Percentiles rank a stretch among this genome's conserved stretches.
Conservation (phyloP, 2,113 vertebrate species). For the Datnioides undecimradiatus region DNA sequence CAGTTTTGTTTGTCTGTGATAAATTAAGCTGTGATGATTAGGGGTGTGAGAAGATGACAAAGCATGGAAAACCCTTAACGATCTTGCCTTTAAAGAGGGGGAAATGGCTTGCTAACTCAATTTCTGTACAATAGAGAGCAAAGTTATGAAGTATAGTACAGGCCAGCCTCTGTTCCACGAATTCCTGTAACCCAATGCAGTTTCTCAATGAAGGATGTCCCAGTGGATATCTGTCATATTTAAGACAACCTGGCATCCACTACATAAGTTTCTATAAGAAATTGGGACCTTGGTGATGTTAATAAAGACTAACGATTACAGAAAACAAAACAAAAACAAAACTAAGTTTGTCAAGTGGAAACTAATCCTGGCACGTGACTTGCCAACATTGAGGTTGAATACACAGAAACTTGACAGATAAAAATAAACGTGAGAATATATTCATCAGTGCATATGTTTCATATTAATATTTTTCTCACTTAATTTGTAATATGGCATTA, state of each 20-base stretch:
- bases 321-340: too few species aligned
- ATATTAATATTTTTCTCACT: too few species aligned
- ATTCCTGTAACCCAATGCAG: neutral
- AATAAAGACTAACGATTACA: too few species aligned
- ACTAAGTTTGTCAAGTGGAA: too few species aligned
- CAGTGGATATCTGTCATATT: neutral
- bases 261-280: neutral
- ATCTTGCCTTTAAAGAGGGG: neutral
- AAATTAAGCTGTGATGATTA: conserved; percentile 9
- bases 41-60: conserved; percentile 14
- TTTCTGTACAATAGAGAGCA: neutral
- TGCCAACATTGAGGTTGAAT: too few species aligned
- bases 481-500: too few species aligned
- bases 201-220: neutral
- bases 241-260: neutral
- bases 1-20: conserved; percentile 14
- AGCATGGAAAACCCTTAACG: neutral
- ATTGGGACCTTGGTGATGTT: neutral
- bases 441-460: too few species aligned
- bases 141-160: neutral
- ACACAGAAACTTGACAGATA: too few species aligned
- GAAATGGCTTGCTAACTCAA: neutral
- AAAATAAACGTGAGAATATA: too few species aligned
- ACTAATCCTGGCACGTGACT: too few species aligned
- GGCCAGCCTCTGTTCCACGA: neutral